Conservation (phyloP, 2,888 invertebrate species). For the Diarsia mendica region DNA sequence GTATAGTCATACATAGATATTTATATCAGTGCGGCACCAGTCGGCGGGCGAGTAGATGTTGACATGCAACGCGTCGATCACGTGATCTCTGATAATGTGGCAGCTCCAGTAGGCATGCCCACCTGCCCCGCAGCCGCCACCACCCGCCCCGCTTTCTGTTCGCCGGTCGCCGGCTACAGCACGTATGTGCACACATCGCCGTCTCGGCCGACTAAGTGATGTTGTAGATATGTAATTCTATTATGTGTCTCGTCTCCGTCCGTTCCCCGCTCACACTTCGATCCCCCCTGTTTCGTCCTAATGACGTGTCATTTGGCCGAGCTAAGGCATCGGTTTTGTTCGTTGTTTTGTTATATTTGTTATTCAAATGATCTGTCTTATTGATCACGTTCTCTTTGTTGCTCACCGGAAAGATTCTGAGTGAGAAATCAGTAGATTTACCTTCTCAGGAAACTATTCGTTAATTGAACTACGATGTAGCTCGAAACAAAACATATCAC, state of each 20-base stretch:
- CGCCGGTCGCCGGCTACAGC: slow-evolving; percentile 71
- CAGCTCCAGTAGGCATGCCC: slow-evolving; percentile 75
- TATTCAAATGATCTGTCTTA: slow-evolving; percentile 82
- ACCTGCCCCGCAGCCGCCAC: slow-evolving; percentile 78
- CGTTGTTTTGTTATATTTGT: slow-evolving; percentile 82
- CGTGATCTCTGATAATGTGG: slow-evolving; percentile 79
- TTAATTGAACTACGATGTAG: slow-evolving; percentile 28
- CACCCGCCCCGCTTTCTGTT: slow-evolving; percentile 69
- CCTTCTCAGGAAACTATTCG: slow-evolving; percentile 34
- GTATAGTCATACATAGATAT: slow-evolving; percentile 51
- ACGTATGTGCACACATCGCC: slow-evolving; percentile 76
- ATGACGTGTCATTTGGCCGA: slow-evolving; percentile 85
- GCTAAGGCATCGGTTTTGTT: slow-evolving; percentile 83
- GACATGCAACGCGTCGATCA: slow-evolving; percentile 74
- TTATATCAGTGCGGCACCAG: slow-evolving; percentile 60
- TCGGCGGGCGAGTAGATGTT: slow-evolving; percentile 67
- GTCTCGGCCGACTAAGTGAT: slow-evolving; percentile 84
- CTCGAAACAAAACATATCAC: slow-evolving; percentile 20
- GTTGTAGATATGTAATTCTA: slow-evolving; percentile 88
- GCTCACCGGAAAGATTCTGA: slow-evolving; percentile 70
- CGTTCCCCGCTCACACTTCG: slow-evolving; percentile 79
- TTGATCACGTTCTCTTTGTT: slow-evolving; percentile 77
- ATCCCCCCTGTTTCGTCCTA: slow-evolving; percentile 82
- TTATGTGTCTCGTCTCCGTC: slow-evolving; percentile 88
- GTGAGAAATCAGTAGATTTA: slow-evolving; percentile 59